Percentiles rank a stretch among this genome's conserved stretches.
Conservation (phyloP, 2,113 vertebrate species). For the Origma solitaria region DNA sequence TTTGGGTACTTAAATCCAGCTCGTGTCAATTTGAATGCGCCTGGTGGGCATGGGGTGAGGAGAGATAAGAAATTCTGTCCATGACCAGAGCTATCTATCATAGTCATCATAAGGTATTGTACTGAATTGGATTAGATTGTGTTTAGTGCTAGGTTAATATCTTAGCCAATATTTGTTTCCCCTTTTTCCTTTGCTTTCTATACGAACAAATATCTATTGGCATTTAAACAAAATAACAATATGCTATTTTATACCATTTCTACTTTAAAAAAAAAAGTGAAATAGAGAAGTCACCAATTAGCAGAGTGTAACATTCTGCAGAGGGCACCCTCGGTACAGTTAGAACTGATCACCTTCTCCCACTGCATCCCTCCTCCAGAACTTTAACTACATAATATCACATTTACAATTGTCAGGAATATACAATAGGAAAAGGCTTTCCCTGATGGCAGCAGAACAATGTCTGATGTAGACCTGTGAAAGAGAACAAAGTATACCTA, state of each 20-base stretch:
- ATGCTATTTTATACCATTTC: neutral
- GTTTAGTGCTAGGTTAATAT: neutral
- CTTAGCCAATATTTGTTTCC: neutral
- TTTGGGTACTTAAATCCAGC: neutral
- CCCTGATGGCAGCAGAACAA: slow-evolving; percentile 7
- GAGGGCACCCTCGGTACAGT: slow-evolving; percentile 68
- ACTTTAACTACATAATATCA: neutral
- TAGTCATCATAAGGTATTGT: neutral
- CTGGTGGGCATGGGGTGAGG: neutral
- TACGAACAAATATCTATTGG: neutral
- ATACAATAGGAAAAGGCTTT: neutral
- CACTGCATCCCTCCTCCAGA: neutral
- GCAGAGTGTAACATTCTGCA: slow-evolving; percentile 31
- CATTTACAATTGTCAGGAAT: neutral
- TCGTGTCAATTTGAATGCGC: neutral
- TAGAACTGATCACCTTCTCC: neutral
- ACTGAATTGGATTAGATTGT: neutral
- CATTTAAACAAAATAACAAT: accelerated
- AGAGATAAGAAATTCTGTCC: neutral
- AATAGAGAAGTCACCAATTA: neutral
- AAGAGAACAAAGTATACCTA: neutral
- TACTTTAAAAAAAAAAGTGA: neutral
- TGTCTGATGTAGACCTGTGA: neutral
- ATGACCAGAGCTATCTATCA: neutral
- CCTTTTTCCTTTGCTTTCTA: neutral